Conservation (phyloP, 2,113 vertebrate genomes). For the Xiphophorus maculatus region DNA sequence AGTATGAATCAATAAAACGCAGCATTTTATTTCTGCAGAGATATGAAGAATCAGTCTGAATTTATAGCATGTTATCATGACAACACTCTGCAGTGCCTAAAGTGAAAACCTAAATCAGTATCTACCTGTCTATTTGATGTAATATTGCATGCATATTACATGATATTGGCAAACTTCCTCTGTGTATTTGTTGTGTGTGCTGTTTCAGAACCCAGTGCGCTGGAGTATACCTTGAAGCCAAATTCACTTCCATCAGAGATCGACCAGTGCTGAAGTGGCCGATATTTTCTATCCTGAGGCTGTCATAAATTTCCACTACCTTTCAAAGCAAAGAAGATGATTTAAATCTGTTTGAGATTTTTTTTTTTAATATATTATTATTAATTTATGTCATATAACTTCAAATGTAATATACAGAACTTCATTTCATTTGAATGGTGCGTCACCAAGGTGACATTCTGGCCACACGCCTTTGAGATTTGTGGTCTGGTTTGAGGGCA, state of each 20-base stretch:
- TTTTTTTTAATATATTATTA: not conserved
- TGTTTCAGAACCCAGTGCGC: not conserved
- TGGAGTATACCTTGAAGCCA: fast-evolving
- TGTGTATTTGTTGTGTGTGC: constrained; percentile 22
- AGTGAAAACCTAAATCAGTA: no score
- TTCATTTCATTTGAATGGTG: not conserved
- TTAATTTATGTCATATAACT: not conserved
- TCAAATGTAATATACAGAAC: not conserved
- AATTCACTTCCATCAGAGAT: constrained; percentile 69
- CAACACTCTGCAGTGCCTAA: no score
- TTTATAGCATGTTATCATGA: no score
- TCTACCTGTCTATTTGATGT: not conserved
- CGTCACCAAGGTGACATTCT: not conserved
- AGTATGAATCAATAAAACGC: no score
- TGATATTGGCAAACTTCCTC: constrained; percentile 8
- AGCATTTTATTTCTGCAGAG: no score
- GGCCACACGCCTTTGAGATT: not conserved
- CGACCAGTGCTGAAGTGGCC: constrained; percentile 54
- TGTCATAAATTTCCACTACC: not conserved
- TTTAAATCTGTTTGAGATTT: not conserved
- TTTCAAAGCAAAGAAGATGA: constrained; percentile 6
- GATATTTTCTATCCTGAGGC: not conserved
- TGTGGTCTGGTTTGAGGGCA: no score
- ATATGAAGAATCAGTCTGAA: no score
- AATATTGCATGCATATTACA: no score